Evolutionary conservation across 2,113 vertebrate species (phyloP).

Genomic region (rabbit (Oryctolagus cuniculus)): DNA sequence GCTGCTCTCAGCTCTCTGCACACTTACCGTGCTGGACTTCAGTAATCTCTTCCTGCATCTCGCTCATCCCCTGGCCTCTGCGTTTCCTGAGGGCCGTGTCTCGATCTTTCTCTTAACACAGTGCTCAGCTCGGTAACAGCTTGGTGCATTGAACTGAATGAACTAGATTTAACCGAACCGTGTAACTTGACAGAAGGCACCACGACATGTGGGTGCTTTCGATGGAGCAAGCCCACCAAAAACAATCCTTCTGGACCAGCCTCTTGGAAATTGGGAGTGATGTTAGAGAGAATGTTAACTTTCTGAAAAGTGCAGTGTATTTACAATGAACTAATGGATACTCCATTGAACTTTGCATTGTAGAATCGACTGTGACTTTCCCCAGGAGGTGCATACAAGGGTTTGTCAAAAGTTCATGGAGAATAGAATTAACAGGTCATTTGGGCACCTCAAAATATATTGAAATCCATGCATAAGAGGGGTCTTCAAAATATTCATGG

Average conservation of each 20-base stretch:
- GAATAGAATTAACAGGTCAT: no score
- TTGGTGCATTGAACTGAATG: constrained; percentile 28
- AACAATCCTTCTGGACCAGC: not conserved
- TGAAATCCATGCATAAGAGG: no score
- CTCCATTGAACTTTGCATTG: not conserved
- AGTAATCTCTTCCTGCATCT: constrained; percentile 38
- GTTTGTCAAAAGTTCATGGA: no score
- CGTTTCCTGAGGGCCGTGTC: constrained; percentile 34
- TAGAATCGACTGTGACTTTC: not conserved
- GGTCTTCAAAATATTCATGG: no score
- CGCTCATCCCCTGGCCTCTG: constrained; percentile 25
- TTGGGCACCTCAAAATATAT: no score
- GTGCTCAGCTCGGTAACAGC: constrained; percentile 61
- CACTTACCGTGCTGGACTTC: not conserved
- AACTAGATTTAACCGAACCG: not conserved
- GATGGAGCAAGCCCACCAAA: not conserved
- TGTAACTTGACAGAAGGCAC: not conserved
- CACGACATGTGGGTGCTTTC: constrained; percentile 40
- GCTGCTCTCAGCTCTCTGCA: not conserved
- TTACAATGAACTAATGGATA: not conserved
- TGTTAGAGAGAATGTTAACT: constrained; percentile 36
- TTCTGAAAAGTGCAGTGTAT: not conserved
- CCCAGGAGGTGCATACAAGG: not conserved
- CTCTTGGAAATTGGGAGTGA: not conserved
- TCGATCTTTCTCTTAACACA: constrained; percentile 46